These are phyloP conservation scores for Dendrolimus kikuchii DNA, from an alignment of 1,140 invertebrate species.

Conservation along the genomic window DNA sequence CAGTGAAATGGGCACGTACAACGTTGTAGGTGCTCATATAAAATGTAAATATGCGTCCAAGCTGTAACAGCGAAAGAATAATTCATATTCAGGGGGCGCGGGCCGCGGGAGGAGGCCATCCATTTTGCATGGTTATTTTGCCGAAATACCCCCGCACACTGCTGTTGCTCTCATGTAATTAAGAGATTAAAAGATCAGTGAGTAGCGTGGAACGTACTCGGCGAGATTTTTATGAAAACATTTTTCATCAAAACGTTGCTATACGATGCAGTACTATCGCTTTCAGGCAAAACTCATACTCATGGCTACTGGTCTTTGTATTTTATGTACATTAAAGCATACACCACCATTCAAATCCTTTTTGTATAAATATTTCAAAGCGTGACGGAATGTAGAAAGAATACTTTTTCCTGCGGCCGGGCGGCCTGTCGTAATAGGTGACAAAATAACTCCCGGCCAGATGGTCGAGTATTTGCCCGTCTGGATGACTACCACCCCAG, in stretches of 20 bases:
- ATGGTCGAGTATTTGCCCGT: too few species aligned
- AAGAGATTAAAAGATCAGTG: constrained; percentile 47
- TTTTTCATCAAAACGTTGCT: constrained; percentile 17
- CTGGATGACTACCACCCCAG: too few species aligned
- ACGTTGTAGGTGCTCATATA: constrained; percentile 19
- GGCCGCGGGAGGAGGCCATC: constrained; percentile 20
- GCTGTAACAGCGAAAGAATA: constrained; percentile 35
- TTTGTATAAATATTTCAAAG: not conserved
- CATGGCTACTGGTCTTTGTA: constrained; percentile 1
- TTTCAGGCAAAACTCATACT: not conserved
- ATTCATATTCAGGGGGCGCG: constrained; percentile 33
- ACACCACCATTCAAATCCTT: constrained; percentile 2
- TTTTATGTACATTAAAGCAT: constrained; percentile 3
- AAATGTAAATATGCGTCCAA: constrained; percentile 33
- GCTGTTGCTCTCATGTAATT: constrained; percentile 39
- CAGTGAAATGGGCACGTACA: constrained; percentile 14
- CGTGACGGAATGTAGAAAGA: too few species aligned
- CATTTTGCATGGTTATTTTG: constrained; percentile 40
- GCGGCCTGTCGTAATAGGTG: too few species aligned
- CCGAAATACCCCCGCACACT: constrained; percentile 27
- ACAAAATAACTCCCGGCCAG: too few species aligned
- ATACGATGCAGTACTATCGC: constrained; percentile 8
- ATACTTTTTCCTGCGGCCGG: too few species aligned
- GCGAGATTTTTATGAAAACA: constrained; percentile 30
- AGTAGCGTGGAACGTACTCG: constrained; percentile 15